Base-by-base conservation (phyloP, 2,888 invertebrate species). In the Gymnosoma rotundatum region DNA sequence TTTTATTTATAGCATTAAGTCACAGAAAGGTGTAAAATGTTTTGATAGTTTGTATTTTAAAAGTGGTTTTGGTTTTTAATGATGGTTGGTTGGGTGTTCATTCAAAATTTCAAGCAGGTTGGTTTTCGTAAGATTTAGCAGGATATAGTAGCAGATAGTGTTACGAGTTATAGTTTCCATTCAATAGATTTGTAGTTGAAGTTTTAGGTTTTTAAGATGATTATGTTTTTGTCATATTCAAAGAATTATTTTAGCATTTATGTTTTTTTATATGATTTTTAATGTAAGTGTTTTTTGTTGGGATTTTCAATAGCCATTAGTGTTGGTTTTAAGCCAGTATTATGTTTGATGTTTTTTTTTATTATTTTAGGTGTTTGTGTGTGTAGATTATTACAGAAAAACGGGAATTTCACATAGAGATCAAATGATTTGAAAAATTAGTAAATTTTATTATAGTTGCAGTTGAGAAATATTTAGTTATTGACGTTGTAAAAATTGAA, bases 401-500 rank as follows among this genome's bases (percentile, higher is more conserved):
- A 75, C 52, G 36, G 25, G 10, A 52, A 48, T 83, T 20, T 61
- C 20, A 48, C 69, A 83, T 72, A 69, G 38, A 45, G 58, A 32
- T 81, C 75, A 64, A 64, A 70, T 58, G 63, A 60, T 81, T 75
- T 70, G 50, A 21, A 45, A 42, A 66, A 70, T 8, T 54, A 58
- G 18, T 66, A 60, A 45, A 48, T 42, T 64, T 72, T 63, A 32
- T 18, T 4, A 82, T 79, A 85, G 82, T 82, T 83, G 82, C 82
- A 85, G 79, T 85, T 83, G 83, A 85, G 75, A 83, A 82, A 85
- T 56, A 85, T 78, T 79, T 66, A 38, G 58, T 76, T 14, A 60
- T 61, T 83, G 63, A 48, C 14, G 61, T 58, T 79, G 78, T 78
- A 42, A n/a, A 72, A 64, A 61, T 80, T 73, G 45, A 38, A 9